These are phyloP conservation scores for Corythornis vintsioides DNA, from an alignment of 2,113 vertebrate genomes.

Conservation along the genomic window DNA sequence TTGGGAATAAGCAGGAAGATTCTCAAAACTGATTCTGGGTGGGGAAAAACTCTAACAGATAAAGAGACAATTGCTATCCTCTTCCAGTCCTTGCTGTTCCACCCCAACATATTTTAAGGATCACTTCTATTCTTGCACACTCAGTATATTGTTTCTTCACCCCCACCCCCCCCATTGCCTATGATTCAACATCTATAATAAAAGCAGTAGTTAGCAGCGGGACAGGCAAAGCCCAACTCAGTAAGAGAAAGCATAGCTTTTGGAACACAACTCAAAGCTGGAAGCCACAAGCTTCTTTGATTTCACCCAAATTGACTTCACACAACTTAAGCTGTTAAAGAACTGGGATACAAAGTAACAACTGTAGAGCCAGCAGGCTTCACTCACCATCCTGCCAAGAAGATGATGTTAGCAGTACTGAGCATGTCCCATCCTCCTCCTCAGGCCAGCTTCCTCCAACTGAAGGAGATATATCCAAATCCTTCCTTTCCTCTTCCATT, in stretches of 20 bases:
- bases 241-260: not conserved
- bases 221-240: not conserved
- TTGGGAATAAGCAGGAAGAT: conserved; percentile 35
- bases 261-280: not conserved
- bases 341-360: not conserved
- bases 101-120: conserved; percentile 17
- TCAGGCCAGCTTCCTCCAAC: accelerated
- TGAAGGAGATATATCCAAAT: accelerated
- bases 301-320: not conserved
- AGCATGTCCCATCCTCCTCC: accelerated
- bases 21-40: conserved; percentile 1
- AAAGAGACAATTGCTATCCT: conserved; percentile 22
- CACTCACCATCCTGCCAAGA: not conserved
- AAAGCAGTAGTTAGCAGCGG: not conserved
- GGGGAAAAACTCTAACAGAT: not conserved
- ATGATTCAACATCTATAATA: not conserved
- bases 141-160: not conserved
- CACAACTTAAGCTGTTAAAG: not conserved
- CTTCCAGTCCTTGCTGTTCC: not conserved
- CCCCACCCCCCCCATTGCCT: not conserved
- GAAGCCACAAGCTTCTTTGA: not conserved
- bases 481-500: not conserved
- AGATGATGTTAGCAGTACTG: accelerated
- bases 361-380: not conserved
- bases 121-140: not conserved